Percentiles rank a stretch among this genome's conserved stretches.
phyloP scores from a whole-genome alignment of 2,113 vertebrate genomes.

The Epinephelus fuscoguttatus region DNA sequence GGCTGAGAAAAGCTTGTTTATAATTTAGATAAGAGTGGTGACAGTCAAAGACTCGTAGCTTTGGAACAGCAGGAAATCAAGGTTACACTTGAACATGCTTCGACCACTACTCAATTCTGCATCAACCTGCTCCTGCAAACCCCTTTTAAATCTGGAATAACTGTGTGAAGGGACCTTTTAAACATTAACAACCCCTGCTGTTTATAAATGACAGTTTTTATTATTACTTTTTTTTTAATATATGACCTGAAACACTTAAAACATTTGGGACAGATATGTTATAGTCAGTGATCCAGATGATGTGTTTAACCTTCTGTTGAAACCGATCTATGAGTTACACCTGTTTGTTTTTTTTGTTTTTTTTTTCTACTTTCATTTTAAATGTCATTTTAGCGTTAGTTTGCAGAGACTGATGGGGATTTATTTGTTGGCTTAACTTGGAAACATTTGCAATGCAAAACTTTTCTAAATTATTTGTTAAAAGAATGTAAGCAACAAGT shows the following conservation, averaged over 20 bases:
- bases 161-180: conserved; percentile 45
- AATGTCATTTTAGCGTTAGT: conserved; percentile 10
- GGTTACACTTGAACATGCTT: conserved; percentile 28
- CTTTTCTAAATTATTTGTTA: conserved; percentile 25
- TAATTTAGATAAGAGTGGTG: conserved; percentile 29
- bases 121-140: conserved; percentile 25
- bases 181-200: conserved; percentile 25
- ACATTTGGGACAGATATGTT: not conserved
- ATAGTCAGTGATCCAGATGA: not conserved
- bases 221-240: not conserved
- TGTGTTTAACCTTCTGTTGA: conserved; percentile 2
- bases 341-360: not conserved
- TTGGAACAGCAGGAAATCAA: conserved; percentile 25
- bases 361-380: not conserved
- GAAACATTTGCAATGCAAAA: conserved; percentile 20
- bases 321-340: not conserved
- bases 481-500: conserved; percentile 38
- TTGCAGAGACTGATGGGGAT: not conserved
- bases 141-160: conserved; percentile 26
- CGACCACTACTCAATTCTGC: conserved; percentile 11
- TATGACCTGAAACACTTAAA: not conserved
- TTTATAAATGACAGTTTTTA: not conserved
- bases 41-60: conserved; percentile 32
- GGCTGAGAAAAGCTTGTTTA: conserved; percentile 23
- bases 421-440: conserved; percentile 3